phyloP scores from a whole-genome alignment of 2,797 vertebrate species.

The Myotis pilosus region DNA sequence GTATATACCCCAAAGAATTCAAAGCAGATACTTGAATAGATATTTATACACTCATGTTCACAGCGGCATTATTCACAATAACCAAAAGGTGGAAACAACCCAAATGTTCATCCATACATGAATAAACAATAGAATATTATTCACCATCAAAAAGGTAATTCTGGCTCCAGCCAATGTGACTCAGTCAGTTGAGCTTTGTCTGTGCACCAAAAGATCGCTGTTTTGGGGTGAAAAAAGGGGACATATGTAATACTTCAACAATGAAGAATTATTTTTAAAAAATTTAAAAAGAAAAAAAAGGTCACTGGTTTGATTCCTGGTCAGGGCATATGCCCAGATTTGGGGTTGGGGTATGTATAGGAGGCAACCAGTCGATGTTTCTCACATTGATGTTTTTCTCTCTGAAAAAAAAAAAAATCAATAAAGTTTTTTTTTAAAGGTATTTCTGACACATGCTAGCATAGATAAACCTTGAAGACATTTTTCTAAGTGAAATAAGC shows the following conservation, averaged over 20 bases:
- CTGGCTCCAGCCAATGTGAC: background rate
- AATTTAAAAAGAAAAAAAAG: background rate
- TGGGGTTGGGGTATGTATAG: background rate
- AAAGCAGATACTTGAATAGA: background rate
- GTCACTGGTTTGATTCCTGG: background rate
- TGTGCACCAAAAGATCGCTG: background rate
- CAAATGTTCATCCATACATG: background rate
- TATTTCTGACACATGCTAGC: background rate
- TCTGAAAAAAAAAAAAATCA: background rate
- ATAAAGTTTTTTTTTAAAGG: background rate
- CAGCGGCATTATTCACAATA: background rate
- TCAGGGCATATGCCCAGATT: background rate
- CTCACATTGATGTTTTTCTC: background rate
- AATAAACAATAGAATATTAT: background rate
- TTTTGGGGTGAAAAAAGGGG: background rate
- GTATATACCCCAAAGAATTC: background rate
- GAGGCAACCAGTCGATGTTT: background rate
- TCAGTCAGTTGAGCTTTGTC: background rate
- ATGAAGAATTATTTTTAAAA: no score
- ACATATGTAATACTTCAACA: no score
- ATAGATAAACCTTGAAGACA: background rate
- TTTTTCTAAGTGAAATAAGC: background rate
- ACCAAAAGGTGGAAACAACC: background rate
- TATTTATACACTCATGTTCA: background rate
- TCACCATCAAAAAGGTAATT: background rate